These are phyloP conservation scores for Falco punctatus DNA, from an alignment of 2,113 vertebrate genomes.

Conservation along the genomic window DNA sequence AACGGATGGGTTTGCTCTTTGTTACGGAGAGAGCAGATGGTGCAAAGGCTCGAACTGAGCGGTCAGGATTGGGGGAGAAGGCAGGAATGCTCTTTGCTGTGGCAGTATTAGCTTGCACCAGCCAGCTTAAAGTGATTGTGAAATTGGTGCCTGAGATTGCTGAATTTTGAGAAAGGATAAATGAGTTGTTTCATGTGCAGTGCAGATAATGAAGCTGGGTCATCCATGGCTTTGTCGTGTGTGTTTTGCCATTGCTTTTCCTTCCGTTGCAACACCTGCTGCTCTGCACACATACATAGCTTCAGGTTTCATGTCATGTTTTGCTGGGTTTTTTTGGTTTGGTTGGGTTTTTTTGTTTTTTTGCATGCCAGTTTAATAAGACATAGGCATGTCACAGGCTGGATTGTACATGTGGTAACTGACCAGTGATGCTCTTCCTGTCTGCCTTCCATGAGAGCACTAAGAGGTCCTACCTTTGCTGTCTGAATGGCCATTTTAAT, in stretches of 20 bases:
- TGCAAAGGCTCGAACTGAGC: background rate
- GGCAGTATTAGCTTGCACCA: background rate
- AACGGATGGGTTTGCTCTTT: background rate
- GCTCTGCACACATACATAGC: background rate
- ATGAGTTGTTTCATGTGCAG: background rate
- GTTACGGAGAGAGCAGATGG: conserved; percentile 35
- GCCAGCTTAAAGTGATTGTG: background rate
- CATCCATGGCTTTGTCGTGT: background rate
- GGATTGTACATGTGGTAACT: background rate
- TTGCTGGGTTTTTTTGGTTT: background rate
- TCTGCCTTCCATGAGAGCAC: background rate
- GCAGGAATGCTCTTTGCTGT: background rate
- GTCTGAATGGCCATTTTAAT: background rate
- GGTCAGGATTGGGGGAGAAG: background rate
- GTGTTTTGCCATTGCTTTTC: background rate
- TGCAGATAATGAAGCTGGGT: background rate
- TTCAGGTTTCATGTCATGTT: background rate
- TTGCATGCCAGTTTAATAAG: background rate
- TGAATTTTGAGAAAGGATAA: conserved; percentile 25
- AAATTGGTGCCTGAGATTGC: background rate
- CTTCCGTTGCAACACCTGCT: background rate
- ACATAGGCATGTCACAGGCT: background rate
- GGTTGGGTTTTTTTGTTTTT: background rate
- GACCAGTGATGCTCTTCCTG: background rate
- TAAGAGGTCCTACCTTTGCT: background rate